Percentiles rank a stretch among this genome's conserved stretches.
Conservation (phyloP, 2,888 invertebrate genomes). For the Cantharis rustica region DNA sequence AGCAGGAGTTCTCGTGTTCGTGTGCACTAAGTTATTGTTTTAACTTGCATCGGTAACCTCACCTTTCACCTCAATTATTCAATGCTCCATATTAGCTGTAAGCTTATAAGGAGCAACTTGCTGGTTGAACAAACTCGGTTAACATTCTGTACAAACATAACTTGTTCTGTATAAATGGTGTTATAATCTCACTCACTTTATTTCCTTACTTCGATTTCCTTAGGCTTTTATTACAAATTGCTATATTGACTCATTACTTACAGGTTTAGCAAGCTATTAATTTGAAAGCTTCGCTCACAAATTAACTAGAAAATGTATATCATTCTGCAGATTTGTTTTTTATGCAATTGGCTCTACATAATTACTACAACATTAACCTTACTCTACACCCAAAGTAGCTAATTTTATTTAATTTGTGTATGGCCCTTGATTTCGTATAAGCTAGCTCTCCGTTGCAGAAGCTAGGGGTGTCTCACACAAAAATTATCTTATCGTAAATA, state of each 20-base stretch:
- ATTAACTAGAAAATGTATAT: background rate
- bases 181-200: conserved; percentile 6
- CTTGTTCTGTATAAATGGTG: conserved; percentile 13
- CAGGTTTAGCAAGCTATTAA: background rate
- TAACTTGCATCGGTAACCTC: conserved; percentile 42
- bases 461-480: no score
- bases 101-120: conserved; percentile 27
- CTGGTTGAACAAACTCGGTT: conserved; percentile 25
- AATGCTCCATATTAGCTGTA: conserved; percentile 37
- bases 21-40: conserved; percentile 38
- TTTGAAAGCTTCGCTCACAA: background rate
- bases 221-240: background rate
- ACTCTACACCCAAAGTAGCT: no score
- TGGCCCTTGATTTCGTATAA: no score
- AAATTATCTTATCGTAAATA: no score
- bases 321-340: no score
- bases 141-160: conserved; percentile 6
- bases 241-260: background rate
- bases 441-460: no score
- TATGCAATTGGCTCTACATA: no score
- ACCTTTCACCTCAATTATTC: conserved; percentile 50
- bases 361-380: no score
- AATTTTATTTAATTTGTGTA: no score
- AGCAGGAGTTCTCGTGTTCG: conserved; percentile 31
- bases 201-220: conserved; percentile 4